These are phyloP conservation scores for Alexandromys fortis DNA, from an alignment of 2,113 vertebrate species.

Conservation along the genomic window DNA sequence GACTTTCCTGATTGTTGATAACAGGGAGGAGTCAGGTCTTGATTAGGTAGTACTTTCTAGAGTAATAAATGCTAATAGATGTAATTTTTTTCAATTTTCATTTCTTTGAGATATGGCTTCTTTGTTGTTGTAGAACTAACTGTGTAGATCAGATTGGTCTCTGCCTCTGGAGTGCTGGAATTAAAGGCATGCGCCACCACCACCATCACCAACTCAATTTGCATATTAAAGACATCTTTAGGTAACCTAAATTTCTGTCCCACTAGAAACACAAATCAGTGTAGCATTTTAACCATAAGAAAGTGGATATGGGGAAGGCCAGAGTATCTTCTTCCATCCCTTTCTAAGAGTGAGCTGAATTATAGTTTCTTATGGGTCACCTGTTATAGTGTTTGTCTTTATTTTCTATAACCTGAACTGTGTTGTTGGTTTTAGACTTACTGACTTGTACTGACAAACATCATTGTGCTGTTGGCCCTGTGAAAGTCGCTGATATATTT, in stretches of 20 bases:
- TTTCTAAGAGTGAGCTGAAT: not conserved
- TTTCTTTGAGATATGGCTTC: not conserved
- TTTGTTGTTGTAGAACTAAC: not conserved
- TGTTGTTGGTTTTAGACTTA: not conserved
- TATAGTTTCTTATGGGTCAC: not conserved
- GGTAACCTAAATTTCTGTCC: constrained; percentile 1
- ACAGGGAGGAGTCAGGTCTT: not conserved
- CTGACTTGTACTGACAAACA: not conserved
- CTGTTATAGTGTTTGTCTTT: not conserved
- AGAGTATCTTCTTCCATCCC: not conserved
- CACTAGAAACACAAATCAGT: not conserved
- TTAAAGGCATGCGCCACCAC: not conserved
- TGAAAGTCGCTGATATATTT: not conserved
- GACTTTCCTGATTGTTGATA: not conserved
- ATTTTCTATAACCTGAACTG: not conserved
- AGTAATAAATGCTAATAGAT: not conserved
- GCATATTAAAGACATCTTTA: not conserved
- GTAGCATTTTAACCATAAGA: not conserved
- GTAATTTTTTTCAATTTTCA: not conserved
- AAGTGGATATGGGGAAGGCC: not conserved
- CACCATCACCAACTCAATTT: not conserved
- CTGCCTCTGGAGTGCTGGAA: not conserved
- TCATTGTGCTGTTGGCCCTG: not conserved
- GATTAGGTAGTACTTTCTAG: not conserved
- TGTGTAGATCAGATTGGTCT: not conserved